Conservation (phyloP, 2,888 invertebrate species). For the Pollenia amentaria region DNA sequence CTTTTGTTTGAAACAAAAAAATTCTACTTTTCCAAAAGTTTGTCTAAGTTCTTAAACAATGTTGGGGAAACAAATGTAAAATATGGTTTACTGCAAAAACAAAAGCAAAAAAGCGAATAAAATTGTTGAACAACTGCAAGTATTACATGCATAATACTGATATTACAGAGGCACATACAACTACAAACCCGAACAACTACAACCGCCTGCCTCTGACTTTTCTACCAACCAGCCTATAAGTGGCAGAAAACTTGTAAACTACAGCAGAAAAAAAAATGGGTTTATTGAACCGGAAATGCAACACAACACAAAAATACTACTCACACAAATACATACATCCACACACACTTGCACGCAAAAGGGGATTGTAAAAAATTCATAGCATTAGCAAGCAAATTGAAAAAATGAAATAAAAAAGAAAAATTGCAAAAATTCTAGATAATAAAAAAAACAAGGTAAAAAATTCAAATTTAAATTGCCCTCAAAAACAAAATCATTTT, state of each 20-base stretch:
- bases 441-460: slow-evolving; percentile 50
- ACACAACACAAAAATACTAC: slow-evolving; percentile 59
- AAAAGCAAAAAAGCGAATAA: slow-evolving; percentile 25
- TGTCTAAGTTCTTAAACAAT: slow-evolving; percentile 68
- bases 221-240: slow-evolving; percentile 46
- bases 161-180: slow-evolving; percentile 42
- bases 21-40: slow-evolving; percentile 58
- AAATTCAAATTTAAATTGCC: slow-evolving; percentile 59
- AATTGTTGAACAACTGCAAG: slow-evolving; percentile 60
- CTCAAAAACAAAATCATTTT: slow-evolving; percentile 44
- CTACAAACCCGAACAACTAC: slow-evolving; percentile 9
- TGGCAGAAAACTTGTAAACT: slow-evolving; percentile 58
- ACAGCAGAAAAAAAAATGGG: slow-evolving; percentile 65
- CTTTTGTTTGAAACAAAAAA: slow-evolving; percentile 35
- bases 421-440: slow-evolving; percentile 12
- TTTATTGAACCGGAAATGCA: slow-evolving; percentile 76
- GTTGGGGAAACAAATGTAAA: slow-evolving; percentile 63
- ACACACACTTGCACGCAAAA: slow-evolving; percentile 4
- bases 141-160: slow-evolving; percentile 60
- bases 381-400: slow-evolving; percentile 67
- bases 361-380: neutral
- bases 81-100: slow-evolving; percentile 55
- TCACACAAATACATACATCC: neutral
- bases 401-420: slow-evolving; percentile 45
- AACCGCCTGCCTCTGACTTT: slow-evolving; percentile 35